phyloP scores from a whole-genome alignment of 2,888 invertebrate genomes.

The Coenonympha glycerion region DNA sequence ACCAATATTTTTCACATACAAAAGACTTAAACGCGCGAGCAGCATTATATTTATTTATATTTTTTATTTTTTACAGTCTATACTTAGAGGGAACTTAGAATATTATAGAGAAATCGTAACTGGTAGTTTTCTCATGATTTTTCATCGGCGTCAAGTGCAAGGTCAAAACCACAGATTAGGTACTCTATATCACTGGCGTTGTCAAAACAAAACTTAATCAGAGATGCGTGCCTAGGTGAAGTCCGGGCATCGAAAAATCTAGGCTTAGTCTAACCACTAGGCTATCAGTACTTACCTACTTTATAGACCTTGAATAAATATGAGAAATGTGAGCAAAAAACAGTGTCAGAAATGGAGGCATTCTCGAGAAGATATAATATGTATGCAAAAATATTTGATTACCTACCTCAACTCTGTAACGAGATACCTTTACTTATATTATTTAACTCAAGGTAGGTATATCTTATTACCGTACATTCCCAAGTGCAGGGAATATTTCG shows the following conservation, averaged over 20 bases:
- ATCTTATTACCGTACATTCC: conserved; percentile 14
- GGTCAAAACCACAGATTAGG: too few species aligned
- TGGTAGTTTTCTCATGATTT: too few species aligned
- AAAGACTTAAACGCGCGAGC: conserved; percentile 15
- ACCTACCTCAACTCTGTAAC: conserved; percentile 1
- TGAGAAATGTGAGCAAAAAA: conserved; percentile 2
- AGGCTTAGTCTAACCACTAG: too few species aligned
- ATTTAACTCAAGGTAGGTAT: conserved; percentile 12
- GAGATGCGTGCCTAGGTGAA: too few species aligned
- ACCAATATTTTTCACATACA: neutral
- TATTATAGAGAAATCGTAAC: too few species aligned
- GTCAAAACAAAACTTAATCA: too few species aligned
- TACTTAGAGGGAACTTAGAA: neutral
- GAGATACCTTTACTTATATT: conserved; percentile 4
- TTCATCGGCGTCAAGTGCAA: too few species aligned
- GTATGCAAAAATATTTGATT: neutral
- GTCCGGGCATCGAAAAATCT: too few species aligned
- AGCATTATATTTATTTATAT: neutral
- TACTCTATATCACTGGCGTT: too few species aligned
- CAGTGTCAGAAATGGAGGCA: neutral
- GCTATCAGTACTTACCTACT: too few species aligned
- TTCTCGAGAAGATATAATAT: neutral
- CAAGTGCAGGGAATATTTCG: conserved; percentile 19
- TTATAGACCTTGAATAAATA: neutral
- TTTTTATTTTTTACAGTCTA: neutral